Percentiles rank a stretch among this genome's conserved stretches.
phyloP scores from a whole-genome alignment of 2,888 invertebrate species.

The Melanchra persicariae region DNA sequence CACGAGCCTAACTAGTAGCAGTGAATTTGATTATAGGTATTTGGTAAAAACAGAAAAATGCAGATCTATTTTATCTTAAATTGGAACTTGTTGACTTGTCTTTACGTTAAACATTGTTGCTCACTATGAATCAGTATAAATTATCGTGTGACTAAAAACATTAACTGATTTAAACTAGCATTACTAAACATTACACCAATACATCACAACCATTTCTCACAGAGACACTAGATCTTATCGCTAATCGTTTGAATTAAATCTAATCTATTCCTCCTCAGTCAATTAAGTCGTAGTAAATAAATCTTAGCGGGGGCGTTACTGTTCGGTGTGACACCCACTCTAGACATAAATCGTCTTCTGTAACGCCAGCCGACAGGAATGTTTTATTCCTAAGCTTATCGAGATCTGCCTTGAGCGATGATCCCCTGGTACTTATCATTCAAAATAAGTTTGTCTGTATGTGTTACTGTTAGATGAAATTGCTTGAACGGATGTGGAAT shows the following conservation, averaged over 20 bases:
- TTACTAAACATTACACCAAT: constrained; percentile 32
- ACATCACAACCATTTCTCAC: constrained; percentile 47
- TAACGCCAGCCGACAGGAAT: constrained; percentile 56
- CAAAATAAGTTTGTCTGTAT: constrained; percentile 53
- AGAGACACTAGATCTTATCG: constrained; percentile 54
- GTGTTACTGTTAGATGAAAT: constrained; percentile 31
- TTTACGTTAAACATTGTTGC: background rate
- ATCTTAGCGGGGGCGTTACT: constrained; percentile 60
- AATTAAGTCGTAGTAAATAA: constrained; percentile 65
- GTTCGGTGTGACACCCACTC: constrained; percentile 67
- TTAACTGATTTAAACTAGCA: constrained; percentile 19
- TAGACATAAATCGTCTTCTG: constrained; percentile 58
- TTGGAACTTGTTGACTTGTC: background rate
- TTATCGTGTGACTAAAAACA: background rate
- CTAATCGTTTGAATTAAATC: constrained; percentile 51
- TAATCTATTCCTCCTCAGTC: constrained; percentile 55
- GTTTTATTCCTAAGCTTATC: constrained; percentile 62
- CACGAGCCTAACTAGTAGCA: background rate
- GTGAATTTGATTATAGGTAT: background rate
- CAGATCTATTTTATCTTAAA: background rate
- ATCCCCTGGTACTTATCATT: constrained; percentile 55
- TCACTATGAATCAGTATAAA: constrained; percentile 2
- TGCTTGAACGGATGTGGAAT: constrained; percentile 46
- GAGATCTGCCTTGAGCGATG: constrained; percentile 53
- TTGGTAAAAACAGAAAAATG: background rate